phyloP scores from a whole-genome alignment of 2,888 invertebrate genomes.

The Rhorus exstirpatorius region DNA sequence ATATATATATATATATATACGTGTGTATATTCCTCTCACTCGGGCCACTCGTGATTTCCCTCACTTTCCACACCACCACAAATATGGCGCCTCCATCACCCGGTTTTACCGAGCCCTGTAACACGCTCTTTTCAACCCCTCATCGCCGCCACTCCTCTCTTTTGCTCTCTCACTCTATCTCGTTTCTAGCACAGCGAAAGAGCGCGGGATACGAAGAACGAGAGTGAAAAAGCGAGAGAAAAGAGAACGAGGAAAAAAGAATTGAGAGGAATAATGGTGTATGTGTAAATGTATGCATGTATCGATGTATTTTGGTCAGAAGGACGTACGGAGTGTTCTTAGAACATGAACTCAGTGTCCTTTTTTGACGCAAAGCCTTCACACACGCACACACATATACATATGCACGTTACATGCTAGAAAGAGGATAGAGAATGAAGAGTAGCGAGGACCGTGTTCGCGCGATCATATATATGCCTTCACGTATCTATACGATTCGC shows the following conservation, averaged over 20 bases:
- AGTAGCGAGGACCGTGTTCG: slow-evolving; percentile 70
- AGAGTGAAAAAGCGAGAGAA: slow-evolving; percentile 51
- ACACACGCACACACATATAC: neutral
- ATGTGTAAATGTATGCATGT: neutral
- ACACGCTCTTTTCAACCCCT: slow-evolving; percentile 59
- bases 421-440: slow-evolving; percentile 63
- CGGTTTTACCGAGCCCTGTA: slow-evolving; percentile 81
- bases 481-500: slow-evolving; percentile 65
- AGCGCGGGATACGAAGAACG: slow-evolving; percentile 40
- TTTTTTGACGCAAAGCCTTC: neutral
- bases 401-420: neutral
- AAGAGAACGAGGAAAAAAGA: slow-evolving; percentile 54
- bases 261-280: neutral
- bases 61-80: slow-evolving; percentile 84
- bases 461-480: slow-evolving; percentile 64
- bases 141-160: slow-evolving; percentile 54
- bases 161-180: slow-evolving; percentile 8
- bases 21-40: slow-evolving; percentile 68
- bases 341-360: neutral
- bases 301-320: neutral
- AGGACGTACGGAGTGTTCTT: neutral
- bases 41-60: slow-evolving; percentile 85
- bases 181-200: slow-evolving; percentile 32
- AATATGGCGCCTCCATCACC: slow-evolving; percentile 85
- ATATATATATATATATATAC: neutral